Percentiles rank a stretch among this genome's conserved stretches.
Evolutionary conservation across 2,888 invertebrate genomes (phyloP).

Genomic region (Thecophora atra): DNA sequence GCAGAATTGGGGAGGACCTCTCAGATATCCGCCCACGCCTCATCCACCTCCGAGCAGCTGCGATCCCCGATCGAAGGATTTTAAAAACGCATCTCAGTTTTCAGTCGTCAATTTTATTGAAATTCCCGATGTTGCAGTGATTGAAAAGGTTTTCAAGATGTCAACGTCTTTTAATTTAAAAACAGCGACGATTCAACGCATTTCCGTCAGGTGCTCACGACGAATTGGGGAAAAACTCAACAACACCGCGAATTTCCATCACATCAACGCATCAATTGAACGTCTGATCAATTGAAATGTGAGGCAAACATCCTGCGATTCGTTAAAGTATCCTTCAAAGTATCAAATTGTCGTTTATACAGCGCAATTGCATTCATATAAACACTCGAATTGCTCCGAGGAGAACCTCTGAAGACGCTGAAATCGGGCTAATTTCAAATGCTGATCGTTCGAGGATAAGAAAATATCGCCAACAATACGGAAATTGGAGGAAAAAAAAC

Average conservation of each 20-base stretch:
- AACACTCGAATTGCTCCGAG: too few species aligned
- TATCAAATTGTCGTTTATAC: neutral
- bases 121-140: too few species aligned
- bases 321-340: neutral
- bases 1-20: too few species aligned
- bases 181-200: neutral
- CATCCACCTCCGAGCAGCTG: too few species aligned
- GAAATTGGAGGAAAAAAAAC: neutral
- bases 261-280: neutral
- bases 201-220: neutral
- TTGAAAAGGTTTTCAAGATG: too few species aligned
- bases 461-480: too few species aligned
- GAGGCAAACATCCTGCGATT: slow-evolving; percentile 1
- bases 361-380: neutral
- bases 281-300: neutral
- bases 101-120: too few species aligned
- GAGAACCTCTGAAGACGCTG: neutral
- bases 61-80: too few species aligned
- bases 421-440: neutral
- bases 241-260: neutral
- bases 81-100: too few species aligned
- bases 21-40: too few species aligned
- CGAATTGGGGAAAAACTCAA: neutral
- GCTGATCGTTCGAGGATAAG: neutral
- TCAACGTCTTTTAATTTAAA: neutral